Evolutionary conservation across 1,140 invertebrate genomes (phyloP), one percentile per base, ranked within the genome.

Genomic region (Papilio glaucus): DNA sequence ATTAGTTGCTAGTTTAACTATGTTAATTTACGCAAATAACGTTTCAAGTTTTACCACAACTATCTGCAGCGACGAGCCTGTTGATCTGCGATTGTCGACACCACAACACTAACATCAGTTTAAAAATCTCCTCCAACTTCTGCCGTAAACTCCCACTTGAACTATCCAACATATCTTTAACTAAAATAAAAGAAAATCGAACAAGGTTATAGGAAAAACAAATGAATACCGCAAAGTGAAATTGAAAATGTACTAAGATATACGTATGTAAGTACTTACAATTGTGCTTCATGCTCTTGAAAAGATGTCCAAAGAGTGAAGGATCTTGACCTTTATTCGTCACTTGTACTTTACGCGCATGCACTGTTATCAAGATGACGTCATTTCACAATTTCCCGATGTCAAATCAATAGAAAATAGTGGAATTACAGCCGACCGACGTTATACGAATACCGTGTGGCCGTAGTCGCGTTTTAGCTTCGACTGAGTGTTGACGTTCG

Each of bases 41-140:
- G 9, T 68, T 45, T 29, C 41, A 69, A 45, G 65, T 74, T 77
- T 93, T 95, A 95, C 95, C 95, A 87, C 93, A 93, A 72, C 89
- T 88, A 88, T 94, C 94, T 41, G 91, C 77, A 82, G 94, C 94
- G 57, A 95, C 90, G 77, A 94, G 90, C 74, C 94, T 95, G 76
- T 96, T 94, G 18, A 96, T 95, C 86, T 96, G 94, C 78, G 95
- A 95, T 85, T 97, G 96, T 76, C 94, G 95, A 86, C 96, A 96
- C 96, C 96, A 97, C n/a, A 97, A 95, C 76, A 96, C 92, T 71
- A 97, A 94, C 96, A 97, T 97, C 76, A 96, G 94, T 88, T 96
- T 96, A 77, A 97, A 94, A 69, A 97, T 94, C 85, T 97, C 96
- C 86, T 97, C 96, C 77, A 97, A 93, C 80, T 95, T 95, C 53